These are phyloP conservation scores for Anodontia alba DNA, from an alignment of 2,888 invertebrate species.

Conservation along the genomic window DNA sequence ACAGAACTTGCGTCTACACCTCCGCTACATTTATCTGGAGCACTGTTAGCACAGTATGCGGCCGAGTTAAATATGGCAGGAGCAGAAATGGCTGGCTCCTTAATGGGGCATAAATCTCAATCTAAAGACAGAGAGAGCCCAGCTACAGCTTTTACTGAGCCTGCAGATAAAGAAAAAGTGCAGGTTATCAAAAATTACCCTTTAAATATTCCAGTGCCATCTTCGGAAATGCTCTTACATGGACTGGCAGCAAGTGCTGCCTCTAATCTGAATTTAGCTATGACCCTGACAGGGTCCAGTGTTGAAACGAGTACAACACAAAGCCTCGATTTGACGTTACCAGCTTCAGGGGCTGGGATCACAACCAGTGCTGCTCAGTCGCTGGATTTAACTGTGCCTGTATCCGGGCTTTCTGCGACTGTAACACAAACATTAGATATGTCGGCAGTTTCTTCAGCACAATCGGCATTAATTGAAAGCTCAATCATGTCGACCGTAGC, in stretches of 20 bases:
- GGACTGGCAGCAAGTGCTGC: constrained; percentile 6
- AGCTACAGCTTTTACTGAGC: constrained; percentile 47
- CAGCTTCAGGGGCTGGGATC: constrained; percentile 32
- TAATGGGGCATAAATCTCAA: constrained; percentile 33
- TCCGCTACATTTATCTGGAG: constrained; percentile 1
- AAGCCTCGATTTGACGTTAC: constrained; percentile 41
- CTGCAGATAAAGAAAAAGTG: constrained; percentile 53
- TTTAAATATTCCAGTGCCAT: constrained; percentile 53
- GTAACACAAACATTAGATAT: constrained; percentile 49
- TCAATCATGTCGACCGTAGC: constrained; percentile 1
- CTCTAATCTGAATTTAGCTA: neutral
- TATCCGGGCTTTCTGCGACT: constrained; percentile 43
- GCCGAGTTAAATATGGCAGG: neutral
- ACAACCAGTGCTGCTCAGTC: constrained; percentile 39
- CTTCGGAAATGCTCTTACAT: constrained; percentile 38
- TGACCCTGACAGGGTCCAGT: neutral
- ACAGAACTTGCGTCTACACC: neutral
- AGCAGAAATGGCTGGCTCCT: constrained; percentile 36
- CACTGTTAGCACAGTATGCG: constrained; percentile 3
- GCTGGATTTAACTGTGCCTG: constrained; percentile 37
- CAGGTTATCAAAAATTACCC: constrained; percentile 59
- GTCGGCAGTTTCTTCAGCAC: neutral
- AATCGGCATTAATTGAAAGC: neutral
- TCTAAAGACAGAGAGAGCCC: constrained; percentile 49
- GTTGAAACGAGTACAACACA: constrained; percentile 34